Base-by-base conservation (phyloP, 2,113 vertebrate species). In the Dicerorhinus sumatrensis region DNA sequence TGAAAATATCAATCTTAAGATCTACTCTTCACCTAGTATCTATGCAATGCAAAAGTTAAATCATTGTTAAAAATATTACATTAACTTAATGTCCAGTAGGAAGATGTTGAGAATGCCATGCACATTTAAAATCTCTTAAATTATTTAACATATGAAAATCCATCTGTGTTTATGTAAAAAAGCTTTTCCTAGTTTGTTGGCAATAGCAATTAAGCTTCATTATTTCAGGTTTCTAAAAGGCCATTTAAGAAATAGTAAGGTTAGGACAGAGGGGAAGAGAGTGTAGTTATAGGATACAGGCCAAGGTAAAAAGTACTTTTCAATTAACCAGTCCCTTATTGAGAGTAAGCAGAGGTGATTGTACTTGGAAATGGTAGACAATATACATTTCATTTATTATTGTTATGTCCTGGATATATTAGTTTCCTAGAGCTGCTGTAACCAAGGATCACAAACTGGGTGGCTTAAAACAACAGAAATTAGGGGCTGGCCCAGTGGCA, bases 101-200 rank as follows among this genome's bases (percentile, higher is more conserved):
- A 86, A 75, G 60, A 87, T 82, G 5, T 67, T 83, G 91, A 92
- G 72, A 88, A 81, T 90, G 46, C 23, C 65, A 84, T 94, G 42
- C 23, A 95, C 94, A 86, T 94, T 94, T 96, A 96, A 96, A 92
- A 48, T 95, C 27, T 94, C 86, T 79, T 76, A 80, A 75, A 76
- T 88, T 96, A 96, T 77, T 97, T 85, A 88, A 84, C 39, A 80
- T 81, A 89, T 84, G 93, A 96, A 95, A 94, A 96, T 87, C 46
- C 91, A 97, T 97, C 75, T 96, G 88, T 96, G 75, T 94, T 96
- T 79, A 72, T 87, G 23, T 85, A 76, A 77, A 94, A 92, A 96
- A 89, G 33, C 17, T 77, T 92, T 96, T 96, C 54, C 65, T 81
- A n/a, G 56, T 92, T 94, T 25, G 46, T 94, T 94, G 69, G 63